A percentile compares a stretch with the other conserved stretches of the same genome.
These are phyloP conservation scores for Sminthurides aquaticus DNA, from an alignment of 2,888 invertebrate genomes.

Conservation along the genomic window DNA sequence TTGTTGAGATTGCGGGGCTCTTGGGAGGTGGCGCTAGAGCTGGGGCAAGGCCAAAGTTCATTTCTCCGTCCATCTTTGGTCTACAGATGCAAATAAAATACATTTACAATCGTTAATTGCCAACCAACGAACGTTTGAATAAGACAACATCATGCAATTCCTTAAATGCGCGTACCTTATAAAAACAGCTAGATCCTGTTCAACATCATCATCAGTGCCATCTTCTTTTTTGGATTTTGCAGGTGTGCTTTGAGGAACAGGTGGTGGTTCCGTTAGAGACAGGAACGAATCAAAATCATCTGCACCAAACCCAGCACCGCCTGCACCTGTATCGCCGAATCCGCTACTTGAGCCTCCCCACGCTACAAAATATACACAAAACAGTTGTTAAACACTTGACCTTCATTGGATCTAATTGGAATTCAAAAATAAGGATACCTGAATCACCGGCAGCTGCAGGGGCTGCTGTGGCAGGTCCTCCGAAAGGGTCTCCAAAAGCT, in stretches of 20 bases:
- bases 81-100: conserved; percentile 11
- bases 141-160: conserved; percentile 9
- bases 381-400: not conserved
- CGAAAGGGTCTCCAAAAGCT: conserved; percentile 47
- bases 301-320: conserved; percentile 58
- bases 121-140: not conserved
- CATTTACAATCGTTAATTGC: not conserved
- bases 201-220: conserved; percentile 42
- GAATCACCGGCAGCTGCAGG: conserved; percentile 15
- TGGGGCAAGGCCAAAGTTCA: conserved; percentile 54
- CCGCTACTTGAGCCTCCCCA: conserved; percentile 58
- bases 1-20: conserved; percentile 47
- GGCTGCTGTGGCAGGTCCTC: conserved; percentile 40
- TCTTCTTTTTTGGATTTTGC: conserved; percentile 48
- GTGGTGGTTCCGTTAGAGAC: conserved; percentile 66
- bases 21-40: conserved; percentile 67
- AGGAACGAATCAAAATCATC: conserved; percentile 57
- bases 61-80: conserved; percentile 42
- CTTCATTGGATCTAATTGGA: too few relatives aligned
- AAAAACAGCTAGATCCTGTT: conserved; percentile 44
- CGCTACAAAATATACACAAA: too few relatives aligned
- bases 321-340: conserved; percentile 45
- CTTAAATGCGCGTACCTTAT: conserved; percentile 43
- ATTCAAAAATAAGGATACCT: conserved; percentile 14
- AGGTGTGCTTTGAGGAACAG: conserved; percentile 60